Percentiles rank a stretch among this genome's conserved stretches.
phyloP scores from a whole-genome alignment of 2,797 vertebrate genomes.

The Tragopan temminckii region DNA sequence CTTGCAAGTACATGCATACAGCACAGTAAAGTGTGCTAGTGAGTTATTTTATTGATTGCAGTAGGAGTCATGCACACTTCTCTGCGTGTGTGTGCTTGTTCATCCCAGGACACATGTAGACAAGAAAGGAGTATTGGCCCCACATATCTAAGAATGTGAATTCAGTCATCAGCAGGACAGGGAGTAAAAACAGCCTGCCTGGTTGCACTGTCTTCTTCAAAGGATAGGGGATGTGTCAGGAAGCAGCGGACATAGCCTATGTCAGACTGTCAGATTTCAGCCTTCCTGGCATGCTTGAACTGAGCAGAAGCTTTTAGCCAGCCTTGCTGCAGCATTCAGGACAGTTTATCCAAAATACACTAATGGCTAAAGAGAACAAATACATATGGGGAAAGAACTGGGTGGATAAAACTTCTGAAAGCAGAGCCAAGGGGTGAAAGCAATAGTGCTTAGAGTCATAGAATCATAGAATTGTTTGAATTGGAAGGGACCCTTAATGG shows the following conservation, averaged over 20 bases:
- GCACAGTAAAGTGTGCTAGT: background rate
- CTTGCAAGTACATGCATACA: background rate
- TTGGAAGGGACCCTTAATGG: too few relatives aligned
- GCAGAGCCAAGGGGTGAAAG: background rate
- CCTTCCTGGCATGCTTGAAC: background rate
- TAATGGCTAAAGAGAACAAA: background rate
- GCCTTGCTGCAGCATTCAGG: background rate
- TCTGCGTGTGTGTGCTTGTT: background rate
- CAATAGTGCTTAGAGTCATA: background rate
- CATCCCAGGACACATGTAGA: background rate
- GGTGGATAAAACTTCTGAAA: background rate
- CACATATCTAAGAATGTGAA: background rate
- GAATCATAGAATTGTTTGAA: too few relatives aligned
- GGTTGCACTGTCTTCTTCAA: fast-evolving
- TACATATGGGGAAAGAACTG: background rate
- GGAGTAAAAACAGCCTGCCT: background rate
- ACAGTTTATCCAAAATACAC: background rate
- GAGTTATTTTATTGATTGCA: background rate
- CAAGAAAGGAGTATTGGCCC: background rate
- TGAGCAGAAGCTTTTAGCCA: background rate
- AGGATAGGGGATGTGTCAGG: too few relatives aligned
- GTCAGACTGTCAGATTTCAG: background rate
- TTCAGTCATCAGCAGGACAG: background rate
- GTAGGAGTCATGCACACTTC: background rate
- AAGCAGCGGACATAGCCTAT: background rate